Evolutionary conservation across 2,888 invertebrate genomes (phyloP).

Genomic region (Phorcus lineatus): DNA sequence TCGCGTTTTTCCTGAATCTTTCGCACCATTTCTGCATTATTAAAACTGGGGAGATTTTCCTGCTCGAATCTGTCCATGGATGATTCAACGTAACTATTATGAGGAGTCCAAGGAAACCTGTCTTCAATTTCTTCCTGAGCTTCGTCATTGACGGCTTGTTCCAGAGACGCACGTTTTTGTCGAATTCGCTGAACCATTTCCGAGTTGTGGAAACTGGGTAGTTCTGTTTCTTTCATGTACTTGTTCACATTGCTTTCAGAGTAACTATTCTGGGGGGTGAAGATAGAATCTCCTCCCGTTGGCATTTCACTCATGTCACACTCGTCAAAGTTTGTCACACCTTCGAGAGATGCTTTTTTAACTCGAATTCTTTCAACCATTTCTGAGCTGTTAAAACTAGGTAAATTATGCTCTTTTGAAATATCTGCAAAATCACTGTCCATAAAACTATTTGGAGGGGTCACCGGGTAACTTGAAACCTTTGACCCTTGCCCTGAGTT

Average conservation of each 20-base stretch:
- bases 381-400: constrained; percentile 76
- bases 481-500: constrained; percentile 45
- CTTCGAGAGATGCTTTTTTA: constrained; percentile 71
- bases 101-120: constrained; percentile 74
- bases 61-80: constrained; percentile 26
- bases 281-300: constrained; percentile 30
- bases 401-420: constrained; percentile 54
- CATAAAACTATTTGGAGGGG: constrained; percentile 74
- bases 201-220: constrained; percentile 74
- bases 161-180: constrained; percentile 66
- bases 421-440: constrained; percentile 47
- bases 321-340: not conserved
- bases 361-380: constrained; percentile 76
- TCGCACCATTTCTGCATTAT: constrained; percentile 42
- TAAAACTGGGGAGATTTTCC: constrained; percentile 42
- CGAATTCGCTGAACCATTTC: constrained; percentile 75
- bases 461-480: constrained; percentile 60
- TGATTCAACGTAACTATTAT: constrained; percentile 74
- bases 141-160: constrained; percentile 20
- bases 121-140: not conserved
- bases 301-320: constrained; percentile 11
- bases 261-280: constrained; percentile 62
- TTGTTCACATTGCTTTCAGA: constrained; percentile 29
- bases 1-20: constrained; percentile 43
- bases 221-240: constrained; percentile 44